These are phyloP conservation scores for Tenebrosternarchus preto DNA, from an alignment of 2,113 vertebrate genomes.

Conservation along the genomic window DNA sequence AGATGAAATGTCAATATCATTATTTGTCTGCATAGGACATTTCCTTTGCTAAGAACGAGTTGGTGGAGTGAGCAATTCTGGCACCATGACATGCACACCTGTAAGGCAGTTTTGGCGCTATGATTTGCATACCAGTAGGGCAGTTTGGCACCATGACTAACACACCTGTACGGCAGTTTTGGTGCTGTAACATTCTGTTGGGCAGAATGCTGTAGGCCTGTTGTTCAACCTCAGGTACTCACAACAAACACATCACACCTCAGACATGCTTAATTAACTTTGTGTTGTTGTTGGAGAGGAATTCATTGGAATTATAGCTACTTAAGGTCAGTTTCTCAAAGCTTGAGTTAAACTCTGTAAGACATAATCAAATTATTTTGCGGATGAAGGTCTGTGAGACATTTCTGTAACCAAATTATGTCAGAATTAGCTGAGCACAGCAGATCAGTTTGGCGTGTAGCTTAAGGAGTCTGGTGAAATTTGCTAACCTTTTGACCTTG, in stretches of 20 bases:
- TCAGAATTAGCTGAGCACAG: neutral
- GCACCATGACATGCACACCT: neutral
- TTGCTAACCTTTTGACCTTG: neutral
- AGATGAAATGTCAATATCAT: no score
- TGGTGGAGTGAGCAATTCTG: neutral
- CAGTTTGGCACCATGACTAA: no score
- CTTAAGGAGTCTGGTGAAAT: neutral
- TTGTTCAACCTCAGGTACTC: neutral
- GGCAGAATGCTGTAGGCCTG: no score
- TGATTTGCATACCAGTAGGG: neutral
- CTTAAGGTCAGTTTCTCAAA: conserved; percentile 2
- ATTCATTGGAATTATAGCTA: conserved; percentile 6
- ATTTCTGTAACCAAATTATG: no score
- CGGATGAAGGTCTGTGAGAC: no score
- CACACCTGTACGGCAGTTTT: no score
- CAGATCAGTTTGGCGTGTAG: neutral
- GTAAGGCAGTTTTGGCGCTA: neutral
- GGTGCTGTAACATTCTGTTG: no score
- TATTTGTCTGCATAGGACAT: no score
- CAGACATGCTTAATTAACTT: neutral
- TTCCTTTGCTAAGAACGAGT: neutral
- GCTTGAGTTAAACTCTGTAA: neutral
- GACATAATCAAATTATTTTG: neutral
- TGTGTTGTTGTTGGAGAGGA: conserved; percentile 1
- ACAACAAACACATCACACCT: neutral